Evolutionary conservation across 2,113 vertebrate genomes (phyloP).

Genomic region (Menura novaehollandiae): DNA sequence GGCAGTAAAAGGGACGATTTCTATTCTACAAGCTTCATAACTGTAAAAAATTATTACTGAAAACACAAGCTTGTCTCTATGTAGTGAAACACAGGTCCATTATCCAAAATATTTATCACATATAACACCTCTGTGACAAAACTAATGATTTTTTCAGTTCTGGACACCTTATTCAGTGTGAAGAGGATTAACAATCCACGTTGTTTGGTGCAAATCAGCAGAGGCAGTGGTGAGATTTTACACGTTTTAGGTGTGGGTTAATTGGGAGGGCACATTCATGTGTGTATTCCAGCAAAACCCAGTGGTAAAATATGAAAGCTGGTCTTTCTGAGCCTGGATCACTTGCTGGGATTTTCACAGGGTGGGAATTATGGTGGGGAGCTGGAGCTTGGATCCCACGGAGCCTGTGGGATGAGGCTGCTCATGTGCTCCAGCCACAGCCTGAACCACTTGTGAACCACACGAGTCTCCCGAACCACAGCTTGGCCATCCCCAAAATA

Average conservation of each 20-base stretch:
- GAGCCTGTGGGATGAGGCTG: background rate
- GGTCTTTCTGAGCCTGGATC: background rate
- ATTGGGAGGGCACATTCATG: background rate
- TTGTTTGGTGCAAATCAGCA: background rate
- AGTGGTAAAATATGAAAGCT: background rate
- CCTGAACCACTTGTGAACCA: background rate
- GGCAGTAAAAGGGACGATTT: background rate
- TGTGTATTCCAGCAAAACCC: background rate
- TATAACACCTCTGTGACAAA: background rate
- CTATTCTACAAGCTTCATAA: background rate
- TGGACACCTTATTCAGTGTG: background rate
- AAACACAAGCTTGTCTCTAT: background rate
- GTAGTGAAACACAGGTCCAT: background rate
- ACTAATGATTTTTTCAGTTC: background rate
- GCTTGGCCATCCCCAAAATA: background rate
- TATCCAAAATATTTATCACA: background rate
- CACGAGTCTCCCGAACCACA: background rate
- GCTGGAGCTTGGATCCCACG: background rate
- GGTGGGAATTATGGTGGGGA: background rate
- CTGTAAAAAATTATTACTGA: background rate
- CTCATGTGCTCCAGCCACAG: background rate
- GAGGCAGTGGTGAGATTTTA: background rate
- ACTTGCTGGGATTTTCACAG: background rate
- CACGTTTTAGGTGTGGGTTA: rapidly evolving
- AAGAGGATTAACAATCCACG: background rate